Evolutionary conservation across 2,113 vertebrate species (phyloP).

Genomic region (Cathartes aura): DNA sequence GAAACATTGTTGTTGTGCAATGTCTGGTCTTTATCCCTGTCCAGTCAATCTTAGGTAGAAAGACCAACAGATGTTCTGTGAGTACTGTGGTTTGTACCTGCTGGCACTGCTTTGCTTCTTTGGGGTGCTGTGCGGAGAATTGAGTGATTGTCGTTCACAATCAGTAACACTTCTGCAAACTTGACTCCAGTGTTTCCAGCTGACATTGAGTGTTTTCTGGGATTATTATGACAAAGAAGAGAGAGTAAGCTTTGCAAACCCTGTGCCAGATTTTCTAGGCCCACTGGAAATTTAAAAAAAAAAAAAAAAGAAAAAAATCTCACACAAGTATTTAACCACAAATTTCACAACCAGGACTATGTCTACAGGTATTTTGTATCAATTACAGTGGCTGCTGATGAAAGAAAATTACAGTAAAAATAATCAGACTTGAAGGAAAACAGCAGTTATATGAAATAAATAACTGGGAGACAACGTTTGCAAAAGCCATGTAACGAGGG

Average conservation of each 20-base stretch:
- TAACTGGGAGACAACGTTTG: not conserved
- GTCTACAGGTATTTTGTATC: slow-evolving; percentile 28
- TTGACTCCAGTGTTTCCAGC: not conserved
- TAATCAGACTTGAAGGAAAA: slow-evolving; percentile 8
- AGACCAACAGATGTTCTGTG: not conserved
- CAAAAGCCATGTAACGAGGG: not conserved
- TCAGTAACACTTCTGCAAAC: not conserved
- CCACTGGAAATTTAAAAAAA: not conserved
- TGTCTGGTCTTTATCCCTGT: not conserved
- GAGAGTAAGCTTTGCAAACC: not conserved
- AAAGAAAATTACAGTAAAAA: slow-evolving; percentile 34
- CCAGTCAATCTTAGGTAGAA: not conserved
- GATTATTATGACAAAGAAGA: not conserved
- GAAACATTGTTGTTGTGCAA: not conserved
- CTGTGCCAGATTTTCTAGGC: not conserved
- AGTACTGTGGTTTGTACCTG: not conserved
- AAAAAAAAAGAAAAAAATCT: not conserved
- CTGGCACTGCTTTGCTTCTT: not conserved
- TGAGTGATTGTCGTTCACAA: not conserved
- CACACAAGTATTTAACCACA: not conserved
- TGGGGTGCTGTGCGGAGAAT: not conserved
- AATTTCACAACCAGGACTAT: not conserved
- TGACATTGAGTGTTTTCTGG: not conserved
- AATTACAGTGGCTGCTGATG: slow-evolving; percentile 27
- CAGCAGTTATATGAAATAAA: not conserved